Evolutionary conservation across 1,140 invertebrate species (phyloP), one percentile per base, ranked within the genome.

Genomic region (Aphelenchoides fujianensis): DNA sequence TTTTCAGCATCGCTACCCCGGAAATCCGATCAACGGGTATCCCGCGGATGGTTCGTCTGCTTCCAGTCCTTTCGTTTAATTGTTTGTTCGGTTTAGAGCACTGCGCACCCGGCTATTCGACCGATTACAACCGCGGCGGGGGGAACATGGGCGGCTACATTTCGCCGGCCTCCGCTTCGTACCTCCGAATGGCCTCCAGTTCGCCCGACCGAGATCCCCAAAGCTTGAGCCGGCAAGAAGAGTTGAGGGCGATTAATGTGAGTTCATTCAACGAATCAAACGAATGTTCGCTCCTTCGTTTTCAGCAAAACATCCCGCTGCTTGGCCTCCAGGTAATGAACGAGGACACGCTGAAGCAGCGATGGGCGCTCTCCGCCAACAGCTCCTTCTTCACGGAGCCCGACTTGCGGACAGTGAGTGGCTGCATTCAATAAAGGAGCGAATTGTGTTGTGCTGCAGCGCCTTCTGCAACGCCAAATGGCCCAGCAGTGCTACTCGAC

Each of bases 261-360:
- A 59, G 5, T 59, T 59, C n/a, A n/a, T n/a, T n/a, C n/a, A n/a
- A 59, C 23, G 55, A 5, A 23, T 5, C 28, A 59, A 59, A 7
- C 55, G 5, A 59, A 59, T 5, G 34, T 5, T 48, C 23, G 23
- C 12, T 5, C 19, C 34, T 7, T 7, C 23, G 34, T 66, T 34
- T 66, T 12, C 31, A 66, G 63, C 31, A 34, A 2, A 66, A 66
- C 32, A 66, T 66, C n/a, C 63, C 63, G n/a, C 31, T 66, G 19
- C 12, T 66, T 3, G 63, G 32, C 16, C 32, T 66, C 23, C 63
- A 66, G 7, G 27, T 66, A 1, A 19, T 30, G 16, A 66, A 66
- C 31, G 63, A 66, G 7, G 63, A 66, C 7, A 66, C 63, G 36
- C 31, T 66, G 31, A 66, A 66, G 31, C 16, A 66, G 36, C 32